Base-by-base conservation (phyloP, 2,888 invertebrate species). In the Actias luna region DNA sequence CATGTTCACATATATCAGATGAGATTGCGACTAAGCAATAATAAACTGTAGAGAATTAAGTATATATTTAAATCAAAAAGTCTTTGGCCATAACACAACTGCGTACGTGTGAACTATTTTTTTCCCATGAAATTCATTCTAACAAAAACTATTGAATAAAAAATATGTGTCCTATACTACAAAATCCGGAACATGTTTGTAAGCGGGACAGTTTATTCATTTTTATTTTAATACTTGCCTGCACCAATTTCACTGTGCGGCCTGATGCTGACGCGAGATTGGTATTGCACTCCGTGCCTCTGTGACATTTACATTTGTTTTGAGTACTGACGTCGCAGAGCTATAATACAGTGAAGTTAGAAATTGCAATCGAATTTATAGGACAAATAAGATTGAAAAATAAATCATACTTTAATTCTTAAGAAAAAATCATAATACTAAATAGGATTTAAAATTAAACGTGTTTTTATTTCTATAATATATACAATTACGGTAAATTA, bases 191-290 rank as follows among this genome's bases (percentile, higher is more conserved):
- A 59, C 39, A 65, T 74, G 75, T 74, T 77, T 74, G 73, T 71
- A 73, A 73, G 65, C 66, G 67, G 66, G 65, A 65, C 60, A 63
- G 63, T 39, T 64, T 64, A 64, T 64, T 74, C 75, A 73, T 74
- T 83, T 82, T 81, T 80, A 79, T 82, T 76, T 82, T 74, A 78
- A 79, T 80, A 75, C 72, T 75, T 71, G 74, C 72, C 72, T 68
- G 67, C 76, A 77, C 77, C 75, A 74, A 76, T 77, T 78, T 75
- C 70, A 69, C 72, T 75, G 59, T 67, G 70, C 66, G 74, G 65
- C 25, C 22, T 50, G 25, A 75, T 73, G 76, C 67, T 67, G 68
- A 69, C 68, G 67, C 68, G 76, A 81, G 84, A 85, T 85, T n/a
- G n/a, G n/a, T n/a, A n/a, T n/a, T 85, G 79, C 82, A 76, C 79